Conservation (phyloP, 1,140 invertebrate genomes). For the Adelges cooleyi region DNA sequence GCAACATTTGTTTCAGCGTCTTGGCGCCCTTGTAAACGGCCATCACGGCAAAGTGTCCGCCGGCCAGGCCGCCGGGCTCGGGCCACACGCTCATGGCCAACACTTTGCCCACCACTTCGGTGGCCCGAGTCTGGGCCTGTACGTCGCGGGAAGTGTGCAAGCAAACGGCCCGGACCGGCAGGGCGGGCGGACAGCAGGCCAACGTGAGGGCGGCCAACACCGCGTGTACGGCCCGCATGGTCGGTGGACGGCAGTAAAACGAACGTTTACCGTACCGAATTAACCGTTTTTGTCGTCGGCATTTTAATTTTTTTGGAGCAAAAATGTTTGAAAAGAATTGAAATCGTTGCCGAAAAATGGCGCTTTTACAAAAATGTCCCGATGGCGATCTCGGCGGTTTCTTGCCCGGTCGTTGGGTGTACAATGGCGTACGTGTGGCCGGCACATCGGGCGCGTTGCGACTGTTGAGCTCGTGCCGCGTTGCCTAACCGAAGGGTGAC, state of each 20-base stretch:
- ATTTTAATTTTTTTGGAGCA: too few species aligned
- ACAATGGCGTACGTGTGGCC: not conserved
- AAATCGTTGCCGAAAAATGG: not conserved
- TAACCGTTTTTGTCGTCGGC: too few species aligned
- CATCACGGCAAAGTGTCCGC: slow-evolving; percentile 12
- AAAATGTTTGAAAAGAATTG: too few species aligned
- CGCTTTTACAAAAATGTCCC: not conserved
- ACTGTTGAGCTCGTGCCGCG: slow-evolving; percentile 23
- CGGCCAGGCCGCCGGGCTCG: not conserved
- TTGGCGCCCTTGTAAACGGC: slow-evolving; percentile 20
- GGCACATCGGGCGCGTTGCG: slow-evolving; percentile 7
- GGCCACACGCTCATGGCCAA: slow-evolving; percentile 9
- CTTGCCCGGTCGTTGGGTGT: not conserved
- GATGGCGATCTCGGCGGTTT: not conserved
- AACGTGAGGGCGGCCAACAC: not conserved
- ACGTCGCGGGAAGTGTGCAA: not conserved
- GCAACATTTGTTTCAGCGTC: not conserved
- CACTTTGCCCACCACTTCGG: not conserved
- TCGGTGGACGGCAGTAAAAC: too few species aligned
- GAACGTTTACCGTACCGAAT: too few species aligned
- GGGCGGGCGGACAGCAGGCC: not conserved
- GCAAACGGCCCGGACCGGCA: not conserved
- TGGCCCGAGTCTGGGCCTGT: not conserved
- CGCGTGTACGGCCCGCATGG: not conserved
- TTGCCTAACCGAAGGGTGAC: not conserved